These are phyloP conservation scores for Drosophila bipectinata DNA, from an alignment of 1,140 invertebrate genomes.

Conservation along the genomic window DNA sequence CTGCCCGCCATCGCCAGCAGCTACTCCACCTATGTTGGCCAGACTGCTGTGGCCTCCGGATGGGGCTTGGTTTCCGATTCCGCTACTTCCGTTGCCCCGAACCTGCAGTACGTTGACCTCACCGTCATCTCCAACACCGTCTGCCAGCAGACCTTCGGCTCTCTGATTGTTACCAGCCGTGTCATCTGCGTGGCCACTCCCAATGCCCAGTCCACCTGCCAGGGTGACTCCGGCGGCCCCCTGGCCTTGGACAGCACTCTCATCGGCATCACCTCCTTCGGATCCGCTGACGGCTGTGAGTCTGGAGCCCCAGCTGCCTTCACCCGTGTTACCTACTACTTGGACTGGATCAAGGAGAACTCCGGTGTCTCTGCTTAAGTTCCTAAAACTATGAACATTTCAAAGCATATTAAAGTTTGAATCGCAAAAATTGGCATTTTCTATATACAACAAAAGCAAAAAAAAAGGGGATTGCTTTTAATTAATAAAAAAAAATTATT, in stretches of 20 bases:
- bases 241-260: conserved; percentile 31
- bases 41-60: conserved; percentile 43
- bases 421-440: too few species aligned
- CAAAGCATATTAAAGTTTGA: too few species aligned
- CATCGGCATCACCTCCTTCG: conserved; percentile 84
- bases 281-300: conserved; percentile 73
- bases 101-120: conserved; percentile 29
- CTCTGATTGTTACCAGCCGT: conserved; percentile 12
- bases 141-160: conserved; percentile 13
- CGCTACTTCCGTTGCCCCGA: conserved; percentile 3
- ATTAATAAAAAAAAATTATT: too few species aligned
- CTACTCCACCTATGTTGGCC: conserved; percentile 32
- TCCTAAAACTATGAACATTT: not conserved
- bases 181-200: conserved; percentile 40
- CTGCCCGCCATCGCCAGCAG: conserved; percentile 30
- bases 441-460: too few species aligned
- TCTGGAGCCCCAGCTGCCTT: conserved; percentile 82
- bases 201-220: conserved; percentile 31
- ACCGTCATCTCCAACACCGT: conserved; percentile 17
- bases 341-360: conserved; percentile 49
- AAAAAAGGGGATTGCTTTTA: too few species aligned
- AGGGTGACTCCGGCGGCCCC: conserved; percentile 40
- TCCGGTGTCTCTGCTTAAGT: conserved; percentile 10
- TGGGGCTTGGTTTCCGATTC: conserved; percentile 39
- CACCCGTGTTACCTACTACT: conserved; percentile 84